Evolutionary conservation across 2,888 invertebrate genomes (phyloP).

Genomic region (Junonia oenone): DNA sequence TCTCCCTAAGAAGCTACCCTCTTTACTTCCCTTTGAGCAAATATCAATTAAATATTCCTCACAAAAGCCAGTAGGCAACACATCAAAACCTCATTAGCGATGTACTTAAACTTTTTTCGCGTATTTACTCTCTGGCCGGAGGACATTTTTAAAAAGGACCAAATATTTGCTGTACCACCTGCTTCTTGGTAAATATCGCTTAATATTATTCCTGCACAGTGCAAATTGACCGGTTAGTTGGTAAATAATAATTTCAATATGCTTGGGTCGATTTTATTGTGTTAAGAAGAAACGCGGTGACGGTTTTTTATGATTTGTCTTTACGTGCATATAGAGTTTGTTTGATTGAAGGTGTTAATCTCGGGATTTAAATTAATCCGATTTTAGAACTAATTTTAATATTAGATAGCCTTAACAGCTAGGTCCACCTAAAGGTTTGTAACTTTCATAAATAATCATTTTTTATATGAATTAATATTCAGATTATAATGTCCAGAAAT

Average conservation of each 20-base stretch:
- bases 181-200: conserved; percentile 30
- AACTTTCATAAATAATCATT: no score
- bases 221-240: conserved; percentile 31
- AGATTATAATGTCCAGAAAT: no score
- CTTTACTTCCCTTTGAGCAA: conserved; percentile 9
- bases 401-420: no score
- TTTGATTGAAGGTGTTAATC: no score
- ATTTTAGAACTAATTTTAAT: no score
- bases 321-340: no score
- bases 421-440: no score
- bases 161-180: conserved; percentile 27
- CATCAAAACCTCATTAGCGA: conserved; percentile 36
- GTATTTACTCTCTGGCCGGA: conserved; percentile 16
- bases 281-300: not conserved
- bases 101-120: conserved; percentile 24
- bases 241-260: conserved; percentile 31
- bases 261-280: not conserved
- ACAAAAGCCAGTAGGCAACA: conserved; percentile 25
- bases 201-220: conserved; percentile 30
- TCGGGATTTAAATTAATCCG: no score
- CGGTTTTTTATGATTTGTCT: no score
- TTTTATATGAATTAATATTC: no score
- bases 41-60: conserved; percentile 12
- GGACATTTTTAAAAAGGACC: conserved; percentile 20
- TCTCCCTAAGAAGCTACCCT: no score